These are phyloP conservation scores for Montifringilla adamsi DNA, from an alignment of 2,113 vertebrate species.

Conservation along the genomic window DNA sequence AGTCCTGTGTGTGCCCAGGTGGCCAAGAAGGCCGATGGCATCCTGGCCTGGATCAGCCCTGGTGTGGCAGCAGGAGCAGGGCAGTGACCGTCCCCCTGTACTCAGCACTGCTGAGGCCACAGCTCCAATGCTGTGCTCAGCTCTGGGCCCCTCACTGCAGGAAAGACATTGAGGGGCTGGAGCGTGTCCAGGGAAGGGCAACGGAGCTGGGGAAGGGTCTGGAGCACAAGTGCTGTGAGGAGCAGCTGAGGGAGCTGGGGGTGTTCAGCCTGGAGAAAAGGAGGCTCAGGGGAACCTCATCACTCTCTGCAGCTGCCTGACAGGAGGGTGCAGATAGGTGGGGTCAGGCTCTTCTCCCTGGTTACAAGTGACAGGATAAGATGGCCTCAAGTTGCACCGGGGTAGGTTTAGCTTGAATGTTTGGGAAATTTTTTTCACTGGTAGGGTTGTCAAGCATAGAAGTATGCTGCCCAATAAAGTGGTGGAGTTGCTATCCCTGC, in stretches of 20 bases:
- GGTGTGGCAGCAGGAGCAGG: not conserved
- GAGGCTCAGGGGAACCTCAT: not conserved
- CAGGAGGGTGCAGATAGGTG: not conserved
- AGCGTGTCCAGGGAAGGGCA: not conserved
- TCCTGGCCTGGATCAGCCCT: not conserved
- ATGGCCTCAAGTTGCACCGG: not conserved
- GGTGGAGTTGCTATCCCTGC: not conserved
- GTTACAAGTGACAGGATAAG: not conserved
- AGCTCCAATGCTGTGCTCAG: fast-evolving
- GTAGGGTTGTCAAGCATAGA: not conserved
- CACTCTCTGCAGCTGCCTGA: fast-evolving
- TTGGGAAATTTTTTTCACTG: not conserved
- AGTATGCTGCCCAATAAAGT: not conserved
- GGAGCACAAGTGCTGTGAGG: not conserved
- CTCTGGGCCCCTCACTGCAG: not conserved
- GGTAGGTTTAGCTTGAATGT: not conserved
- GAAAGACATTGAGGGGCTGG: not conserved
- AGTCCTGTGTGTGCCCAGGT: fast-evolving
- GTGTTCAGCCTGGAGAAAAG: not conserved
- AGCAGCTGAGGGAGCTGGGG: not conserved
- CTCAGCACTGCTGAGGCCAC: fast-evolving
- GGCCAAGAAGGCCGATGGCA: not conserved
- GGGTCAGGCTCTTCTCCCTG: fast-evolving
- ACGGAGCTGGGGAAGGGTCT: fast-evolving
- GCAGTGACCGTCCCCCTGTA: not conserved